phyloP scores from a whole-genome alignment of 1,140 invertebrate genomes.

The Acromyrmex charruanus region DNA sequence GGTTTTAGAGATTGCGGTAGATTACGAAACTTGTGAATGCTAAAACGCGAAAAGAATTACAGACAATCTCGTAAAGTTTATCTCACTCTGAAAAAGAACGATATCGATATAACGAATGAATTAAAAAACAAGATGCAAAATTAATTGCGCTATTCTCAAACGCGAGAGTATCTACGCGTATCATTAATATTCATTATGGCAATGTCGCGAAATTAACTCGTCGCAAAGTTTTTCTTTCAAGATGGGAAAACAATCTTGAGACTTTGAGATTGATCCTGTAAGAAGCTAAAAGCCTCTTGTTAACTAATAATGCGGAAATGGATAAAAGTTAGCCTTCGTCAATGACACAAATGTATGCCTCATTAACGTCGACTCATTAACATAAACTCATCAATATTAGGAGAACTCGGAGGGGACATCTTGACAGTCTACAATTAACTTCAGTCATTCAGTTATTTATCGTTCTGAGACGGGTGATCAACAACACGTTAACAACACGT shows the following conservation, averaged over 20 bases:
- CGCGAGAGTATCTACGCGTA: background rate
- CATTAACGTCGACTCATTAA: constrained; percentile 34
- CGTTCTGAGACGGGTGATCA: background rate
- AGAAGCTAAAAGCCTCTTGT: constrained; percentile 26
- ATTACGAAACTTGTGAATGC: background rate
- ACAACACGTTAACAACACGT: too few species aligned
- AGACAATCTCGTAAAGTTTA: background rate
- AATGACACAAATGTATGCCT: background rate
- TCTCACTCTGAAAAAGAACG: background rate
- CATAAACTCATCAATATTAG: constrained; percentile 43
- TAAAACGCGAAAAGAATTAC: background rate
- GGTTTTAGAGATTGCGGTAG: constrained; percentile 18
- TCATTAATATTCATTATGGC: constrained; percentile 21
- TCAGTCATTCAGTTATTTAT: constrained; percentile 41
- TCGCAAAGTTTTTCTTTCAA: constrained; percentile 22
- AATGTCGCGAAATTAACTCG: constrained; percentile 4
- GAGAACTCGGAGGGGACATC: constrained; percentile 2
- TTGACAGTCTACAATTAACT: constrained; percentile 30
- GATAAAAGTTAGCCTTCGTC: constrained; percentile 28
- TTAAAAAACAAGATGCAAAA: background rate
- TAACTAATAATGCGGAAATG: constrained; percentile 38
- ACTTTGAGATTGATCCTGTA: constrained; percentile 19
- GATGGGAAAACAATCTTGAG: constrained; percentile 6
- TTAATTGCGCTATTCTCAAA: background rate
- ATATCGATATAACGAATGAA: background rate